A percentile compares a stretch with the other conserved stretches of the same genome.
Conservation (phyloP, 2,888 invertebrate genomes). For the Selenia dentaria region DNA sequence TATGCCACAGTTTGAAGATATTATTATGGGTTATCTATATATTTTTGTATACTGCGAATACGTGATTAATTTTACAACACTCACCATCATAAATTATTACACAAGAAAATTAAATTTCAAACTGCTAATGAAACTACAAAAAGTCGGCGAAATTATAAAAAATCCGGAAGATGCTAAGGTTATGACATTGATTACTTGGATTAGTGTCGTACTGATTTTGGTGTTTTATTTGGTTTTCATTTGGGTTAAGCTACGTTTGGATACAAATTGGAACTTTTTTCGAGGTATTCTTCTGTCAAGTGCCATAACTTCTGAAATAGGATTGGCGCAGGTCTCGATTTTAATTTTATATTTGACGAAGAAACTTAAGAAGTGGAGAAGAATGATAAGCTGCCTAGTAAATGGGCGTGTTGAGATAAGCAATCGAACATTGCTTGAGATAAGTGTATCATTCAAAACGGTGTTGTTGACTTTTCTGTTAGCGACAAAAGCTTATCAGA, state of each 20-base stretch:
- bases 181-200: constrained; percentile 12
- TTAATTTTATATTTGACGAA: constrained; percentile 10
- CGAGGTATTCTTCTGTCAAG: constrained; percentile 8
- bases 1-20: neutral
- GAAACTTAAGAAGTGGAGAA: constrained; percentile 21
- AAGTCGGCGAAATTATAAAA: constrained; percentile 5
- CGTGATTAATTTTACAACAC: neutral
- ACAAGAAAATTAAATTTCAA: constrained; percentile 4
- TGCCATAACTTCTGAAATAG: constrained; percentile 18
- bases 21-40: neutral
- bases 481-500: constrained; percentile 15
- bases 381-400: constrained; percentile 1
- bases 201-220: neutral
- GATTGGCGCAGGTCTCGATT: constrained; percentile 6
- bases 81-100: constrained; percentile 8
- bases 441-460: constrained; percentile 6
- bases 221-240: constrained; percentile 12
- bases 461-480: constrained; percentile 1
- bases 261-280: constrained; percentile 16
- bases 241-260: neutral
- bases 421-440: neutral
- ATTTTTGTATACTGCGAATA: constrained; percentile 5
- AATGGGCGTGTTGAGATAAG: neutral
- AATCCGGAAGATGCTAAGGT: constrained; percentile 9
- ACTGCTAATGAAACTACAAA: constrained; percentile 15